Percentiles rank a stretch among this genome's conserved stretches.
Evolutionary conservation across 2,113 vertebrate genomes (phyloP).

Genomic region (Burhinus bistriatus): DNA sequence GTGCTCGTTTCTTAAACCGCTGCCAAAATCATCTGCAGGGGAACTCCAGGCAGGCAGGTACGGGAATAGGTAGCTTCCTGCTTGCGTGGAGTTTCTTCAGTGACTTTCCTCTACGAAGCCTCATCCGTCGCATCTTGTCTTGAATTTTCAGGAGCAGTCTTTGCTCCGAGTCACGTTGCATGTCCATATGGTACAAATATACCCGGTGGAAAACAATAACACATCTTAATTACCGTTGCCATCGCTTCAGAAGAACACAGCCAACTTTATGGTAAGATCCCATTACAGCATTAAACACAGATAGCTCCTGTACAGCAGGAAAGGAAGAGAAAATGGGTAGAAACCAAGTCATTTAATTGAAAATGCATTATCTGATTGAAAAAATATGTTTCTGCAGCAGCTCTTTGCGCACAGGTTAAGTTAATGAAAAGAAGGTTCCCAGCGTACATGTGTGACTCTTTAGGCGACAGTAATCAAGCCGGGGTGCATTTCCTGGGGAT

Average conservation of each 20-base stretch:
- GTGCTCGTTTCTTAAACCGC: neutral
- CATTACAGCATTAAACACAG: neutral
- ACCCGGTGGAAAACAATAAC: neutral
- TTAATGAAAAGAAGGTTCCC: conserved; percentile 57
- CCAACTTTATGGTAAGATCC: neutral
- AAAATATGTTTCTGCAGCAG: conserved; percentile 34
- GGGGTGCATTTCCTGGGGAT: conserved; percentile 58
- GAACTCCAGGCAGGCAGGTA: neutral
- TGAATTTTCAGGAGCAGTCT: neutral
- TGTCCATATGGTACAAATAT: neutral
- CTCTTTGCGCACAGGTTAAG: neutral
- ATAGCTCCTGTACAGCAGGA: neutral
- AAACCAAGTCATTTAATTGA: neutral
- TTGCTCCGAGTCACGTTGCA: neutral
- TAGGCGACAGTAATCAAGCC: conserved; percentile 35
- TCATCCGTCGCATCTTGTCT: neutral
- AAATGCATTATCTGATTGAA: conserved; percentile 54
- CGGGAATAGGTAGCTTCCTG: neutral
- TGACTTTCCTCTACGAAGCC: neutral
- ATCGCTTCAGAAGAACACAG: neutral
- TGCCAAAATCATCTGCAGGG: conserved; percentile 19
- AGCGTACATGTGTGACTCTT: conserved; percentile 22
- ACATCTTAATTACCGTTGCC: neutral
- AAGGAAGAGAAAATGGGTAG: conserved; percentile 10
- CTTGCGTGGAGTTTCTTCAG: neutral